Evolutionary conservation across 2,888 invertebrate species (phyloP), one percentile per base, ranked within the genome.

Genomic region (Leptinotarsa rubiginosa): DNA sequence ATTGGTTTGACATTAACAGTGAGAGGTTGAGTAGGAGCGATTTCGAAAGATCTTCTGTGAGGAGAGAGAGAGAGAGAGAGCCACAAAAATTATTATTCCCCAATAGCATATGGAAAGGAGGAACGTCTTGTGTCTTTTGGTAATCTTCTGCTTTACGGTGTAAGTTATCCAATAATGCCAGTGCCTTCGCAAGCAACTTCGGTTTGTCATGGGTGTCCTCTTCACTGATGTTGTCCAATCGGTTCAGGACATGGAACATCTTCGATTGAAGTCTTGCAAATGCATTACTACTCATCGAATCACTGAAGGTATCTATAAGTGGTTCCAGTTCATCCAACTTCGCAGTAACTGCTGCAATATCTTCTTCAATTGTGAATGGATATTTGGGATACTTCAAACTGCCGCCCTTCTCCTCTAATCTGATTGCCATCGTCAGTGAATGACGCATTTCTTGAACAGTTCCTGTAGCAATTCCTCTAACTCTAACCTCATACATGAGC

Each of bases 191-290:
- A 15, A 50, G 49, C 49, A 50, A 16, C 16, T 15, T 1, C 16
- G 49, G 49, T 50, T 50, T 50, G 15, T 50, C 49, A 0, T 50
- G 16, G 4, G 49, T 50, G 4, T 50, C 4, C 49, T 50, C 49
- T 12, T 16, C 49, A 50, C 3, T 50, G 15, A 15, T 50, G 15
- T 50, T 50, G 16, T 50, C 49, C 49, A 50, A 15, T 15, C 16
- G 49, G 13, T 50, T 50, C 16, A 50, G 49, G 49, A 50, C 49
- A 50, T 50, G 49, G 15, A 16, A 50, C 15, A 50, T 50, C 20
- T 65, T 65, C n/a, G 65, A 65, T 15, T 65, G 47, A 18, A 65
- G 22, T 65, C 41, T 65, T 31, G 15, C 47, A n/a, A 65, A 65
- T 47, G 65, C 47, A 7, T 20, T 20, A 31, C 65, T 65, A 22